phyloP scores from a whole-genome alignment of 2,888 invertebrate genomes.

The Eupsilia transversa region DNA sequence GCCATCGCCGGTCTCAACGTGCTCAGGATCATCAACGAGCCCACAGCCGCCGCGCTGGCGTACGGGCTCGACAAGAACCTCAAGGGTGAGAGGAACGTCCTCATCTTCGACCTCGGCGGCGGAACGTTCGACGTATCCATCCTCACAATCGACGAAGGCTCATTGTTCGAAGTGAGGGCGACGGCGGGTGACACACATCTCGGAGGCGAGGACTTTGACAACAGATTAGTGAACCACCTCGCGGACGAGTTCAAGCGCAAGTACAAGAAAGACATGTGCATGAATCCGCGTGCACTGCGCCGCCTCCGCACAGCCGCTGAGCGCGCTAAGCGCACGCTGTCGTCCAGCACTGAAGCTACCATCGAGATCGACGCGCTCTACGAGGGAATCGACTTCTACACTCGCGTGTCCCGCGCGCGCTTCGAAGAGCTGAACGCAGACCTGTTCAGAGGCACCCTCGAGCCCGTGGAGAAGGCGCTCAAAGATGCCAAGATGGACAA shows the following conservation, averaged over 20 bases:
- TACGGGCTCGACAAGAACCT: conserved; percentile 95
- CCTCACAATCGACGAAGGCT: conserved; percentile 96
- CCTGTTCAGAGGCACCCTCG: conserved; percentile 93
- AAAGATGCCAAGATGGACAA: conserved; percentile 95
- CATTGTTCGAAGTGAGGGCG: conserved; percentile 94
- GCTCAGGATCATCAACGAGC: conserved; percentile 96
- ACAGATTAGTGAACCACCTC: conserved; percentile 92
- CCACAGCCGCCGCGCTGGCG: conserved; percentile 96
- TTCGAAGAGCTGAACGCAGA: conserved; percentile 94
- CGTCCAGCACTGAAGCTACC: conserved; percentile 94
- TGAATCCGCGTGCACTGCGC: conserved; percentile 92
- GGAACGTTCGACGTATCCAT: conserved; percentile 98
- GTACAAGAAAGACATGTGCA: conserved; percentile 92
- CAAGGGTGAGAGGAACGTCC: conserved; percentile 93
- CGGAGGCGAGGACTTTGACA: conserved; percentile 94
- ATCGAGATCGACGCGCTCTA: conserved; percentile 94
- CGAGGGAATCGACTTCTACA: conserved; percentile 93
- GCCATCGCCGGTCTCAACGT: conserved; percentile 96
- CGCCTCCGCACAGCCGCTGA: conserved; percentile 94
- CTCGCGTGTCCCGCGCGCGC: conserved; percentile 93
- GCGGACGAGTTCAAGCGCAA: conserved; percentile 94
- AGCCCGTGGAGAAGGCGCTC: conserved; percentile 95
- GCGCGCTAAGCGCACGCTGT: conserved; percentile 94
- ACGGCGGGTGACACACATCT: conserved; percentile 96
- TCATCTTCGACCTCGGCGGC: conserved; percentile 94